A percentile compares a stretch with the other conserved stretches of the same genome.
These are phyloP conservation scores for Eupleurogrammus muticus DNA, from an alignment of 2,797 vertebrate species.

Conservation along the genomic window DNA sequence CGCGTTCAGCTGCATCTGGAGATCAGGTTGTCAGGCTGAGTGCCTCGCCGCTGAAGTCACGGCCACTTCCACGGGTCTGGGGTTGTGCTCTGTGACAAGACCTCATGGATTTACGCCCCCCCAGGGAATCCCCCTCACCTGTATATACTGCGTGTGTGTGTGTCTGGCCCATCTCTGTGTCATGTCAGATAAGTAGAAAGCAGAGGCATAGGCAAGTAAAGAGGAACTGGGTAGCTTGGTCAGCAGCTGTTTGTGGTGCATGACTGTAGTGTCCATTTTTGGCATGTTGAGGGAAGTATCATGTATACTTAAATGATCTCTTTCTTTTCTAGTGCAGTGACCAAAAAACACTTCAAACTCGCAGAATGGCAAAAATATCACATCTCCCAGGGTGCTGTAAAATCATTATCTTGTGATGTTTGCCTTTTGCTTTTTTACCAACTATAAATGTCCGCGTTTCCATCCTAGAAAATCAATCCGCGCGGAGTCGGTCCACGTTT, in stretches of 20 bases:
- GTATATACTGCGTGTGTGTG: constrained; percentile 26
- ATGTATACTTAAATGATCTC: constrained; percentile 43
- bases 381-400: constrained; percentile 55
- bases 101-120: constrained; percentile 60
- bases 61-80: constrained; percentile 48
- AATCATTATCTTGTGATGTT: constrained; percentile 64
- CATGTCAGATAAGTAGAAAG: constrained; percentile 61
- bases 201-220: constrained; percentile 51
- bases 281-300: constrained; percentile 46
- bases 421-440: constrained; percentile 39
- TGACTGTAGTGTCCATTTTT: constrained; percentile 51
- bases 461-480: constrained; percentile 67
- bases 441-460: constrained; percentile 67
- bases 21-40: constrained; percentile 63
- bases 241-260: constrained; percentile 49
- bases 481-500: constrained; percentile 39
- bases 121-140: constrained; percentile 46
- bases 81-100: constrained; percentile 56
- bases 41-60: constrained; percentile 39
- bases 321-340: constrained; percentile 55
- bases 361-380: constrained; percentile 72
- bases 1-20: constrained; percentile 51
- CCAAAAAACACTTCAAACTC: constrained; percentile 66
- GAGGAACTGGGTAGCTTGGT: constrained; percentile 40
- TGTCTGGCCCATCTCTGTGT: constrained; percentile 39